Base-by-base conservation (phyloP, 2,113 vertebrate species). In the Onychostruthus taczanowskii region DNA sequence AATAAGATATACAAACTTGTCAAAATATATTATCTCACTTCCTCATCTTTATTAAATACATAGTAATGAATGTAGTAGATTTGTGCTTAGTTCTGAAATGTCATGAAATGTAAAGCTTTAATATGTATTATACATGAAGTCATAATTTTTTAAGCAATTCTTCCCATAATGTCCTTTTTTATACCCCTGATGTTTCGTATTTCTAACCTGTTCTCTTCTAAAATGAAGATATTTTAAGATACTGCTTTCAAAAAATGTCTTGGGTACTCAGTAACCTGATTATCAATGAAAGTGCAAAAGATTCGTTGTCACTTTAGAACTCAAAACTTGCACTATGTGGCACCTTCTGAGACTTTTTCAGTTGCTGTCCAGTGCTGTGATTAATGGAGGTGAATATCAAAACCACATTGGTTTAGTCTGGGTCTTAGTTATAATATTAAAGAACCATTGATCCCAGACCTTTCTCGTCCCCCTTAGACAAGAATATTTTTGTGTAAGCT, bases 71-170 rank as follows among this genome's bases (percentile, higher is more conserved):
- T 53, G 35, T 46, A 68, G 30, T 89, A 87, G 52, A 10, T 49
- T 94, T 94, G 30, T 27, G 16, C 53, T 86, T 68, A 49, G 12
- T 90, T 91, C 47, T 91, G 84, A 95, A 68, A 69, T 68, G 31
- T 64, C 76, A 91, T 86, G 50, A 72, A 89, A 88, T 10, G 12
- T 87, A 79, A 94, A 85, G 31, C 39, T 94, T 5, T 84, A 62
- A 47, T 62, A 49, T 10, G 7, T 14, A 58, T 93, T 92, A 78
- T 74, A 5, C 82, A 78, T 67, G 46, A 33, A 47, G 23, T 84
- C 79, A 62, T 91, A 7, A 91, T 89, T 81, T 62, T 79, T 96
- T 70, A 87, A 91, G 59, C 80, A 94, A 89, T 95, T 94, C 55
- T 94, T 85, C 27, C 56, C 58, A 80, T 89, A 55, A 44, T 39